These are phyloP conservation scores for Actinia tenebrosa DNA, from an alignment of 64 coral and sea anemone genomes.

Conservation along the genomic window DNA sequence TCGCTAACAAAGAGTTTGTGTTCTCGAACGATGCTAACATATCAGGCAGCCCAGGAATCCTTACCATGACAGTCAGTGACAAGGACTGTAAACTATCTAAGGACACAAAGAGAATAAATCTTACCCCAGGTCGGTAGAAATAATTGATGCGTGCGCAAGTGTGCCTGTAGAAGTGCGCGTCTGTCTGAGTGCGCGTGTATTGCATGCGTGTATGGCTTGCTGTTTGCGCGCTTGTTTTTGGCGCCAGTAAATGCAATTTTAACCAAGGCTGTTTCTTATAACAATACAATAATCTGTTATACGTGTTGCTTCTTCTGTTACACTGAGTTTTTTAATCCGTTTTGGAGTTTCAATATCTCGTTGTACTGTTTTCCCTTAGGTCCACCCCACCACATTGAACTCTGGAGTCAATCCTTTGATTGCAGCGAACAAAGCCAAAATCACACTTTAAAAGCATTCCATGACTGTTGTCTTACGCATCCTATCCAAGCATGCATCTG, in stretches of 20 bases:
- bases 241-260: too few relatives aligned
- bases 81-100: constrained; percentile 46
- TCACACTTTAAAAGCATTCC: constrained; percentile 45
- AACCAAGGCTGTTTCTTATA: too few relatives aligned
- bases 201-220: too few relatives aligned
- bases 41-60: constrained; percentile 46
- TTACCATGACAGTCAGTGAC: constrained; percentile 65
- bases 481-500: constrained; percentile 61
- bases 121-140: constrained; percentile 55
- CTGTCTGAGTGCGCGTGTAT: neutral
- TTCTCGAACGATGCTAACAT: constrained; percentile 66
- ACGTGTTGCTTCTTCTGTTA: neutral
- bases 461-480: constrained; percentile 47
- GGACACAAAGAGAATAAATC: constrained; percentile 59
- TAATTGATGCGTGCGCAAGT: neutral
- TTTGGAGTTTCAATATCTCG: neutral
- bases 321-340: too few relatives aligned
- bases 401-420: constrained; percentile 77
- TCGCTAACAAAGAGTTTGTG: constrained; percentile 46
- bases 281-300: too few relatives aligned
- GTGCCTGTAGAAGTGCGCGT: neutral
- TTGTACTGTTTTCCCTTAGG: constrained; percentile 25
- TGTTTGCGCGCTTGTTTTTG: neutral
- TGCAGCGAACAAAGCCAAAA: constrained; percentile 37
- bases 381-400: constrained; percentile 72